These are phyloP conservation scores for Balearica regulorum DNA, from an alignment of 2,797 vertebrate species.

Conservation along the genomic window DNA sequence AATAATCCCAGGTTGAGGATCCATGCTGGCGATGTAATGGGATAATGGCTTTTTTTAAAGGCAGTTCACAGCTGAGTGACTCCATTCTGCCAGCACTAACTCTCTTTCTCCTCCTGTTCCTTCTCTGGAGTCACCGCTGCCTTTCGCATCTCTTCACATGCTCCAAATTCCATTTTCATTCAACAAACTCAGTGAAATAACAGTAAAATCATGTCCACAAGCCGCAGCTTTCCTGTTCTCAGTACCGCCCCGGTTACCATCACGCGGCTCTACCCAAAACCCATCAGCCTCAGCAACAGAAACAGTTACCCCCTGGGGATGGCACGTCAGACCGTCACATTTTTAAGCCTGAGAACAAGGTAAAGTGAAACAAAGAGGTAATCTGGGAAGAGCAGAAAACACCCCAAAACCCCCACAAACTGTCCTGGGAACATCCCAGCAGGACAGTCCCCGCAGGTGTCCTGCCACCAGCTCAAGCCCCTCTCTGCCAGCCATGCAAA, in stretches of 20 bases:
- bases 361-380: background rate
- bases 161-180: background rate
- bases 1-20: constrained; percentile 37
- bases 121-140: background rate
- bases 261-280: background rate
- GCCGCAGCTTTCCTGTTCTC: background rate
- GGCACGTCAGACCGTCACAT: background rate
- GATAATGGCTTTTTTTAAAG: constrained; percentile 27
- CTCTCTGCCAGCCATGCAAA: background rate
- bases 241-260: background rate
- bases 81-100: background rate
- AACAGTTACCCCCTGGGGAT: background rate
- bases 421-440: accelerated
- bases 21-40: constrained; percentile 6
- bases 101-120: background rate
- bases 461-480: background rate
- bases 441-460: background rate
- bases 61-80: background rate
- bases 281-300: background rate
- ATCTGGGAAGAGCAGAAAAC: background rate
- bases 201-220: background rate
- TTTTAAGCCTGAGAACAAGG: background rate
- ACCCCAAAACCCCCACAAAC: background rate
- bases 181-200: background rate
- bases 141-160: background rate